phyloP scores from a whole-genome alignment of 1,140 invertebrate genomes.

The Xylocopa sonorina region DNA sequence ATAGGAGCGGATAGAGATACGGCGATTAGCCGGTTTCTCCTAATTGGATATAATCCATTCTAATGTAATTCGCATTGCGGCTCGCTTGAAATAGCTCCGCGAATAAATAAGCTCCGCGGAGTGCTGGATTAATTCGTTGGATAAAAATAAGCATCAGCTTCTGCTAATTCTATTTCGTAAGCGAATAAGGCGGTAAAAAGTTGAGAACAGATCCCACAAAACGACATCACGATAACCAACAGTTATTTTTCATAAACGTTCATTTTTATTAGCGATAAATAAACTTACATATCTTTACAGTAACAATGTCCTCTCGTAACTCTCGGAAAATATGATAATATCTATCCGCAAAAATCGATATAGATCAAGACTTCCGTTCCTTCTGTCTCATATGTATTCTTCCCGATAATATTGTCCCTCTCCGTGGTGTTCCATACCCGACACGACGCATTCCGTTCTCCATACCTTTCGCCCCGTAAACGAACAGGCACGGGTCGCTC shows the following conservation, averaged over 20 bases:
- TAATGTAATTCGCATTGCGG: neutral
- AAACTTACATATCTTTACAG: conserved; percentile 83
- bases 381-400: conserved; percentile 5
- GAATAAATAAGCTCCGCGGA: neutral
- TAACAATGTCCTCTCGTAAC: conserved; percentile 80
- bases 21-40: neutral
- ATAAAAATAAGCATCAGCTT: neutral
- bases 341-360: conserved; percentile 69
- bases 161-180: neutral
- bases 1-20: neutral
- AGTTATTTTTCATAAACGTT: conserved; percentile 74
- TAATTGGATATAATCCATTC: neutral
- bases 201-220: too few species aligned
- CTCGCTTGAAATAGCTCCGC: neutral
- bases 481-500: conserved; percentile 27
- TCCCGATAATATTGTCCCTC: conserved; percentile 21
- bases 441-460: conserved; percentile 10
- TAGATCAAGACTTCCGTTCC: conserved; percentile 60
- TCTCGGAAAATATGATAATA: conserved; percentile 80
- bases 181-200: too few species aligned
- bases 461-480: conserved; percentile 16
- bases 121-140: neutral
- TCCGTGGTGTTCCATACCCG: neutral
- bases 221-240: too few species aligned
- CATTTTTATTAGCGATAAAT: conserved; percentile 83